Conservation (phyloP, 2,797 vertebrate species). For the Onychomys leucogaster region DNA sequence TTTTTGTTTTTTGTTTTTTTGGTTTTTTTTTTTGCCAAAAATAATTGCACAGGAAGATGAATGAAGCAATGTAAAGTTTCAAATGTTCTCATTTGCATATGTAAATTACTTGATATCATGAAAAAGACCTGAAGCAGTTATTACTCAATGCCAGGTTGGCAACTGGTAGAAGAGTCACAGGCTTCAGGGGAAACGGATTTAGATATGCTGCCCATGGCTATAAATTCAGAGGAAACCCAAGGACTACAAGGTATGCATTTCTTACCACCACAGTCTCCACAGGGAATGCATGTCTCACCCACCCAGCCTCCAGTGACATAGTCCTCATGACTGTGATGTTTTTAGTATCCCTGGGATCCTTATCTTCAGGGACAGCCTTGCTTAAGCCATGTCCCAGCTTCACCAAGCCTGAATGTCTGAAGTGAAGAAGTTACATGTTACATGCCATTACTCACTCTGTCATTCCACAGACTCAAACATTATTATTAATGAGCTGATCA, state of each 20-base stretch:
- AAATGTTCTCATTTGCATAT: conserved; percentile 41
- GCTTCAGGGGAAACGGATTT: neutral
- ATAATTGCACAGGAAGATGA: neutral
- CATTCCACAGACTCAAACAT: neutral
- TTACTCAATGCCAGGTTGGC: neutral
- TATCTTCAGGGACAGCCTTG: neutral
- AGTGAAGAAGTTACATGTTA: neutral
- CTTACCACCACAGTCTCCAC: neutral
- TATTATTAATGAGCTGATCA: neutral
- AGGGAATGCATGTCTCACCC: neutral
- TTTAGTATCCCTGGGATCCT: neutral
- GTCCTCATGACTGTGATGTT: neutral
- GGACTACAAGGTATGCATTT: neutral
- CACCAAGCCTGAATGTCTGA: neutral
- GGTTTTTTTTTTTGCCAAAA: conserved; percentile 11
- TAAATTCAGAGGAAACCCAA: neutral
- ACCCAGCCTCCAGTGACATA: neutral
- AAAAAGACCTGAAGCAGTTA: neutral
- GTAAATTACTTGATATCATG: conserved; percentile 23
- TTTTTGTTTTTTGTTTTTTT: too few species aligned
- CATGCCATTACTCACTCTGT: neutral
- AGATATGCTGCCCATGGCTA: neutral
- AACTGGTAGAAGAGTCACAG: neutral
- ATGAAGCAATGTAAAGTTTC: neutral
- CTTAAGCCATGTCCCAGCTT: neutral